Conservation (phyloP, 2,797 vertebrate genomes). For the Semaprochilodus insignis region DNA sequence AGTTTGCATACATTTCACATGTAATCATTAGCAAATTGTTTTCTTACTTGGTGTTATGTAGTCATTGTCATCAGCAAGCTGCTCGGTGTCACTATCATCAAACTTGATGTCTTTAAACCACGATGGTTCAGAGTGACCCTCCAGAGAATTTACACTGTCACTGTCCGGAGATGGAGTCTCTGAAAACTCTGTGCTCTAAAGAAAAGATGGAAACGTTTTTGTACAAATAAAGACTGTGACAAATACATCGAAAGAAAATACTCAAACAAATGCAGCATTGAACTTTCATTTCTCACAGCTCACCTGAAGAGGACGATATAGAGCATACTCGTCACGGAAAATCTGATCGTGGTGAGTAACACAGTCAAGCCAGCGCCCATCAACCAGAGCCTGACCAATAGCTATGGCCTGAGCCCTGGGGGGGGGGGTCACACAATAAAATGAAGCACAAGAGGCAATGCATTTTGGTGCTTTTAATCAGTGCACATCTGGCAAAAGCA, state of each 20-base stretch:
- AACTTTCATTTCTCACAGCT: background rate
- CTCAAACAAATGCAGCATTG: background rate
- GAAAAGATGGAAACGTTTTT: slow-evolving; percentile 28
- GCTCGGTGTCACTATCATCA: slow-evolving; percentile 97
- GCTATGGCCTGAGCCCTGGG: slow-evolving; percentile 94
- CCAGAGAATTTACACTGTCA: slow-evolving; percentile 95
- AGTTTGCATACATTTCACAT: too few relatives aligned
- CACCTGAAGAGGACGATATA: slow-evolving; percentile 96
- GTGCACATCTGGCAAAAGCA: background rate
- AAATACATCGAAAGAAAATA: background rate
- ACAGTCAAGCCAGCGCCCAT: slow-evolving; percentile 96
- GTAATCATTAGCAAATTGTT: background rate
- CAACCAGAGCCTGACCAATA: slow-evolving; percentile 95
- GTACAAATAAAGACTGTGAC: background rate
- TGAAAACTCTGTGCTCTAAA: slow-evolving; percentile 93
- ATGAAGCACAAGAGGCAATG: background rate
- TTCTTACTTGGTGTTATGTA: slow-evolving; percentile 86
- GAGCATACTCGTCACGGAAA: slow-evolving; percentile 96
- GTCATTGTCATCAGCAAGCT: slow-evolving; percentile 91
- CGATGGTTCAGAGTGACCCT: slow-evolving; percentile 96
- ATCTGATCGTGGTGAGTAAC: slow-evolving; percentile 96
- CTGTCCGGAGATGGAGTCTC: slow-evolving; percentile 98
- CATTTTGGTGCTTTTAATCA: slow-evolving; percentile 1
- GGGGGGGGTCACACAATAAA: background rate
- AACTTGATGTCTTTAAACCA: slow-evolving; percentile 99